These are phyloP conservation scores for Pica pica DNA, from an alignment of 2,113 vertebrate species.

Conservation along the genomic window DNA sequence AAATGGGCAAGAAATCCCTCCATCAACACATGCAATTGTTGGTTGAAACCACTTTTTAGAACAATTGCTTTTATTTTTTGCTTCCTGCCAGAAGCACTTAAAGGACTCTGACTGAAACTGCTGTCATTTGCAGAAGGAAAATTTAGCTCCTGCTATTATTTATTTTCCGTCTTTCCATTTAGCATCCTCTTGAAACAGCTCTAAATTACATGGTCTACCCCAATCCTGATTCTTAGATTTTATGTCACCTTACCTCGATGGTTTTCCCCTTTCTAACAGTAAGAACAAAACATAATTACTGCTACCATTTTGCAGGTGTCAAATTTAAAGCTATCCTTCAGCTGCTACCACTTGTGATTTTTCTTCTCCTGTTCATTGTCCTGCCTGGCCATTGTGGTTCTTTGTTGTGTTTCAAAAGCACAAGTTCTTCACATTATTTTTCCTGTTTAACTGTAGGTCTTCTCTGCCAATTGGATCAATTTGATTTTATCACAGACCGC, in stretches of 20 bases:
- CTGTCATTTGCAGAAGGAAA: constrained; percentile 53
- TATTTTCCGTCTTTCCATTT: constrained; percentile 58
- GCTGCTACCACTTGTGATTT: constrained; percentile 40
- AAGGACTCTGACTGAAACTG: constrained; percentile 35
- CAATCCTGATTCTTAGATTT: constrained; percentile 43
- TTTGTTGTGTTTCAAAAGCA: constrained; percentile 56
- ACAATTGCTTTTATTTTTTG: constrained; percentile 15
- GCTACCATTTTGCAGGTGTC: constrained; percentile 38
- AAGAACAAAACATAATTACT: constrained; percentile 56
- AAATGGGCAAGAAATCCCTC: constrained; percentile 39
- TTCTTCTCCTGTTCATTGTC: constrained; percentile 42
- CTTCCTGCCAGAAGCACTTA: constrained; percentile 46
- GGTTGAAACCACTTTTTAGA: not conserved
- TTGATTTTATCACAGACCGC: constrained; percentile 39
- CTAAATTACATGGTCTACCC: constrained; percentile 51
- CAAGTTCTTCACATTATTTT: not conserved
- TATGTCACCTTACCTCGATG: constrained; percentile 9
- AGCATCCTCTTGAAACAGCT: constrained; percentile 38
- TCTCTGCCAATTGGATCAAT: constrained; percentile 46
- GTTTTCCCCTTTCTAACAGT: not conserved
- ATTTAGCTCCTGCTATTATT: constrained; percentile 60
- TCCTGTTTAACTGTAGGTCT: not conserved
- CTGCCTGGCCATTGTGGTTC: constrained; percentile 30
- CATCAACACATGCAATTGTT: constrained; percentile 11
- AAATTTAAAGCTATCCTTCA: constrained; percentile 19